These are phyloP conservation scores for Columba janthina DNA, from an alignment of 2,113 vertebrate genomes.

Conservation along the genomic window DNA sequence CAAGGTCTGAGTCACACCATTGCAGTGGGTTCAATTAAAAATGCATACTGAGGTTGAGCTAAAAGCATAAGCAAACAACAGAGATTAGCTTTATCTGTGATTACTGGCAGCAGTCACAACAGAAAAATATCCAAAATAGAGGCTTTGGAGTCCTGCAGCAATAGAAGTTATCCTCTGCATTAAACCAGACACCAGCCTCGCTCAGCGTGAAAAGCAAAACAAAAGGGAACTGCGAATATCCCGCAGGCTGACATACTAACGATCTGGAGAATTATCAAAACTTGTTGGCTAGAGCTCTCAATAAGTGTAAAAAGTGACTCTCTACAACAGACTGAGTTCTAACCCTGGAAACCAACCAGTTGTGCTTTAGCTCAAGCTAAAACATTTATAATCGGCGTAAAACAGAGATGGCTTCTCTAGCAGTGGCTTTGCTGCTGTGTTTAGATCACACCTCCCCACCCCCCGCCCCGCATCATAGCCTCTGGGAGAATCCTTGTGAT, in stretches of 20 bases:
- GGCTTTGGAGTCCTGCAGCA: neutral
- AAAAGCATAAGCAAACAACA: neutral
- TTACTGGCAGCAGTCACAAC: neutral
- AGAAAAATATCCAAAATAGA: neutral
- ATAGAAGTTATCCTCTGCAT: constrained; percentile 3
- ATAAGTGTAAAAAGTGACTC: neutral
- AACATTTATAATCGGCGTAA: neutral
- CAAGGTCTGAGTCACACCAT: neutral
- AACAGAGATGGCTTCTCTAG: accelerated
- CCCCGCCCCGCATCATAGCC: neutral
- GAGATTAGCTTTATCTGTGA: neutral
- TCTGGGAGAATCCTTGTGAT: neutral
- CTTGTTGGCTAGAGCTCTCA: constrained; percentile 14
- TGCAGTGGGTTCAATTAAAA: neutral
- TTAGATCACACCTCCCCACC: neutral
- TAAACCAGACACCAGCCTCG: neutral
- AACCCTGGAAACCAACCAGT: neutral
- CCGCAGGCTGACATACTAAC: neutral
- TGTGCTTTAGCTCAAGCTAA: neutral
- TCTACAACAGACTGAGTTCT: neutral
- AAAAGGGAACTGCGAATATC: neutral
- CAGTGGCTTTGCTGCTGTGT: accelerated
- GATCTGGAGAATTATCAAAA: constrained; percentile 12
- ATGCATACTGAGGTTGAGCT: neutral
- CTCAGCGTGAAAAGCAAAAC: constrained; percentile 9